Base-by-base conservation (phyloP, 2,888 invertebrate genomes). In the Scaptomyza parva region DNA sequence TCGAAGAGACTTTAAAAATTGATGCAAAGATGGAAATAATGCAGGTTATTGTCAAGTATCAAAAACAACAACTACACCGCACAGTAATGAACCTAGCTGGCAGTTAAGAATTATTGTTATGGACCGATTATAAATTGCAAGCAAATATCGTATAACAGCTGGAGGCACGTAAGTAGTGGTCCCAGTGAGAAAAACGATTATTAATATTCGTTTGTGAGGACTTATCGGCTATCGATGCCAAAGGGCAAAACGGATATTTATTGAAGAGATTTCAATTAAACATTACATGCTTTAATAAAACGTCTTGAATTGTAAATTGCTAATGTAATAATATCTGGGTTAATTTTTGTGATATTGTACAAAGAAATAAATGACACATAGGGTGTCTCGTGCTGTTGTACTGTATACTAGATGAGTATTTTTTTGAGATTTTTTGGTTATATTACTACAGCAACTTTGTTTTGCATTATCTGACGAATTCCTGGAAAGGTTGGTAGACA, bases 1-100 rank as follows among this genome's bases (percentile, higher is more conserved):
- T 76, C 4, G 69, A 65, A 0, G 75, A 47, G 18, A 69, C 30
- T 12, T 57, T 76, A 3, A 76, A 69, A 47, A 72, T 76, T 28
- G 75, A 76, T 41, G 75, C 75, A 4, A 76, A 76, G 18, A 69
- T 76, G 72, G 75, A 76, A 57, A 76, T 76, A 17, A 76, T 76
- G 75, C 40, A 76, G 51, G 59, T 76, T 1, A 72, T 76, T 54
- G 76, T 69, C 18, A 76, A 72, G 39, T 76, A 76, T 20, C 75
- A 76, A 28, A 76, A 76, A 24, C 62, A 58, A 22, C 75, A 76
- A 11, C 30, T 76, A 0, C 76, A 72, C n/a, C 48, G 69, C 3
- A 76, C 61, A 12, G 50, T 74, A 1, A 62, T 74, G 74, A 45
- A 43, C 7, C 53, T 74, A 3, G 62, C 47, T 0, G 35, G 44